Evolutionary conservation across 92 coral and sea anemone species (phyloP).

Genomic region (Meandrina meandrites): DNA sequence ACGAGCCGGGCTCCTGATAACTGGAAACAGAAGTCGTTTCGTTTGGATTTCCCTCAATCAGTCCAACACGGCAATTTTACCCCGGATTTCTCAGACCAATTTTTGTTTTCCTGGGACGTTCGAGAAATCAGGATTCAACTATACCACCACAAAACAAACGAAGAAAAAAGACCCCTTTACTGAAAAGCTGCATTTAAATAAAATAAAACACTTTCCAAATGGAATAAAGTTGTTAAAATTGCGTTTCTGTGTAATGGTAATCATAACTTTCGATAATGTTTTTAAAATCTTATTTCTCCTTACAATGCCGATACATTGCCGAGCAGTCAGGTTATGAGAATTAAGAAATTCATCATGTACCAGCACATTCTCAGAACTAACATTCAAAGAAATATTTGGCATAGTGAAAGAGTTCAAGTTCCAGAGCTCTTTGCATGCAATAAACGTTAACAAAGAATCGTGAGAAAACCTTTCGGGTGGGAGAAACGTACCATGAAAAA

Average conservation of each 20-base stretch:
- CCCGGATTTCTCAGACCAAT: no score
- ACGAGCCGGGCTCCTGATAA: no score
- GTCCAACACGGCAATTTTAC: no score
- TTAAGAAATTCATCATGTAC: background rate
- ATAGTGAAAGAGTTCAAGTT: background rate
- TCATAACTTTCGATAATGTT: no score
- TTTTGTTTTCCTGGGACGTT: no score
- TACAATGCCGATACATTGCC: background rate
- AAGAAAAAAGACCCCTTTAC: background rate
- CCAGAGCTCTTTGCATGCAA: background rate
- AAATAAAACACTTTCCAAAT: no score
- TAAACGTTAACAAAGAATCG: background rate
- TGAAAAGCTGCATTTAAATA: background rate
- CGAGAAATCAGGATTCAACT: no score
- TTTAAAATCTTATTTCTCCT: no score
- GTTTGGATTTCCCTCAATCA: no score
- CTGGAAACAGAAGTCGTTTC: no score
- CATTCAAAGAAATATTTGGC: background rate
- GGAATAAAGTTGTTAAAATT: no score
- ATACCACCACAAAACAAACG: background rate
- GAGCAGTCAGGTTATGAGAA: background rate
- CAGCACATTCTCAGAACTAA: background rate
- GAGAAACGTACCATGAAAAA: background rate
- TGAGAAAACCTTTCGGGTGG: background rate
- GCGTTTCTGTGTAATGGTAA: no score